phyloP scores from a whole-genome alignment of 2,113 vertebrate species.

The Equus quagga region DNA sequence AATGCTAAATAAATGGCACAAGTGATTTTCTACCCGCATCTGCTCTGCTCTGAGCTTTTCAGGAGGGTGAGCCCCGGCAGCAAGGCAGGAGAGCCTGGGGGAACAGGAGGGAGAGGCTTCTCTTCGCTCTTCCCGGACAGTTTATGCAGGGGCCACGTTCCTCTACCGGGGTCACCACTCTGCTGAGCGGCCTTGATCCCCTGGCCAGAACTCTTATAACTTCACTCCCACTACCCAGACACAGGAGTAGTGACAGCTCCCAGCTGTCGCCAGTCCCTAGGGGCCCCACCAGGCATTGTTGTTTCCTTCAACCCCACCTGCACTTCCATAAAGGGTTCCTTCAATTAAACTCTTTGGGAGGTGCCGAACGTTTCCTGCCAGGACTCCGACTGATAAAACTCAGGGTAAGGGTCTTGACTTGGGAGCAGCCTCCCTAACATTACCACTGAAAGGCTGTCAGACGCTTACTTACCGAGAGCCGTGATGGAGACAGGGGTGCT shows the following conservation, averaged over 20 bases:
- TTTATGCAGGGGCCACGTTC: neutral
- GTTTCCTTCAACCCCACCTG: neutral
- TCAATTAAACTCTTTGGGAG: neutral
- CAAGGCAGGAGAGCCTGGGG: neutral
- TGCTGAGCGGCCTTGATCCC: neutral
- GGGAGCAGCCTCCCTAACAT: rapidly evolving
- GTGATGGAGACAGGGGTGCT: conserved; percentile 91
- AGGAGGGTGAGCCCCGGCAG: neutral
- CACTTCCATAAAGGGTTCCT: neutral
- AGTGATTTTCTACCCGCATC: neutral
- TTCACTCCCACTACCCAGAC: neutral
- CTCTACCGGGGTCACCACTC: neutral
- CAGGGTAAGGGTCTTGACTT: neutral
- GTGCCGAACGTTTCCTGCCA: neutral
- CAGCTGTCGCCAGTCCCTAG: neutral
- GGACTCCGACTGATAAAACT: neutral
- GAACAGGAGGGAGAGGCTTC: neutral
- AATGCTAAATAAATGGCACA: neutral
- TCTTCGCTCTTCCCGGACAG: neutral
- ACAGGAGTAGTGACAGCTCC: neutral
- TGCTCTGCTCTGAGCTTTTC: neutral
- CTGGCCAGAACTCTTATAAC: neutral
- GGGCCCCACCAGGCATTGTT: rapidly evolving
- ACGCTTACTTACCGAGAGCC: conserved; percentile 92
- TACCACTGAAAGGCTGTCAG: neutral